Percentiles rank a stretch among this genome's conserved stretches.
Evolutionary conservation across 2,888 invertebrate genomes (phyloP).

Genomic region (Ormyrus nitidulus): DNA sequence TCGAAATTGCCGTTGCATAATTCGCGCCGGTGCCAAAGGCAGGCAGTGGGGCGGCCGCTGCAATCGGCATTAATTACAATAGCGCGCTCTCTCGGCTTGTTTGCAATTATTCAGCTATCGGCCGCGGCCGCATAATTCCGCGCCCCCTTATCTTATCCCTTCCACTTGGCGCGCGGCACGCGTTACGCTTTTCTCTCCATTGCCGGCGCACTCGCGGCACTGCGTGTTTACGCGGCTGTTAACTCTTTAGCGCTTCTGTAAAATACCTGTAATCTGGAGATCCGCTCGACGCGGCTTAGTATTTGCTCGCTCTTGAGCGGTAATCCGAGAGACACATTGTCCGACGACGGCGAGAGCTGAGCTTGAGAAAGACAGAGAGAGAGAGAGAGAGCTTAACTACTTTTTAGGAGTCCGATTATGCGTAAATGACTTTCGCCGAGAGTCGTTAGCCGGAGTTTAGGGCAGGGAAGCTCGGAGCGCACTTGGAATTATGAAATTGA

Average conservation of each 20-base stretch:
- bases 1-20: conserved; percentile 58
- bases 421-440: conserved; percentile 31
- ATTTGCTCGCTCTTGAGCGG: no score
- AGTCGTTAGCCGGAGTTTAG: conserved; percentile 4
- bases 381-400: conserved; percentile 3
- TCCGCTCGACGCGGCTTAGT: no score
- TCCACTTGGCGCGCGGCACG: background rate
- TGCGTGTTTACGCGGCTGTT: background rate
- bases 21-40: conserved; percentile 7
- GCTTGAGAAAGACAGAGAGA: background rate
- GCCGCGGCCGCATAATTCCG: conserved; percentile 59
- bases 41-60: conserved; percentile 31
- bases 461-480: conserved; percentile 22
- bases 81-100: conserved; percentile 63
- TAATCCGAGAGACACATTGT: no score
- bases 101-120: conserved; percentile 66
- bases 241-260: background rate
- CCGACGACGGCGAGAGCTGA: no score
- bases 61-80: conserved; percentile 71
- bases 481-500: conserved; percentile 57
- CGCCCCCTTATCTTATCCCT: conserved; percentile 64
- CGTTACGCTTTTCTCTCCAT: background rate
- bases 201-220: background rate
- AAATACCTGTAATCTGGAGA: no score
- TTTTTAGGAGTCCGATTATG: conserved; percentile 33